Conservation (phyloP, 2,888 invertebrate species). For the Toxonevra muliebris region DNA sequence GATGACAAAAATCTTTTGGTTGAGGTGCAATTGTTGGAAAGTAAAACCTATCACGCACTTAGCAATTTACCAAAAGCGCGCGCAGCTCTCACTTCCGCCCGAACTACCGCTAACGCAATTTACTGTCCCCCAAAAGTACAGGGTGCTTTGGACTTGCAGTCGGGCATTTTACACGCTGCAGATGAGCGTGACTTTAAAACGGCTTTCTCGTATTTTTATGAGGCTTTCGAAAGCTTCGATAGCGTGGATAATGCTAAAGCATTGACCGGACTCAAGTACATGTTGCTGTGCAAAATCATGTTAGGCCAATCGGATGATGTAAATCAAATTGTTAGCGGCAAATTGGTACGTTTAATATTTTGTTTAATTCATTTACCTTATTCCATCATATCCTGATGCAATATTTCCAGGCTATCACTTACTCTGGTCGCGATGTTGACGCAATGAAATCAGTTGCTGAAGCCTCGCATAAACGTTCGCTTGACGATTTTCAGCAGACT, state of each 20-base stretch:
- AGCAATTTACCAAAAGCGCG: conserved; percentile 96
- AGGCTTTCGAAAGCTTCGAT: conserved; percentile 99
- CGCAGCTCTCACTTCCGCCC: conserved; percentile 95
- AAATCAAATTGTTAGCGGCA: conserved; percentile 92
- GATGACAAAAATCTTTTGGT: conserved; percentile 99
- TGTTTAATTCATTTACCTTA: neutral
- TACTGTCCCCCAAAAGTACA: conserved; percentile 99
- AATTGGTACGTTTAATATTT: conserved; percentile 68
- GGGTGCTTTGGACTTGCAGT: conserved; percentile 95
- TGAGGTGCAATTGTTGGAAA: conserved; percentile 97
- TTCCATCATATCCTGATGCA: neutral
- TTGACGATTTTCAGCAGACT: conserved; percentile 95
- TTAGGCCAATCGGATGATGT: conserved; percentile 96
- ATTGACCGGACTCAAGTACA: conserved; percentile 96
- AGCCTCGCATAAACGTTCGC: conserved; percentile 94
- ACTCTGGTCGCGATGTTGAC: conserved; percentile 94
- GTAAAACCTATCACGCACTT: conserved; percentile 97
- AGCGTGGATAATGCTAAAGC: conserved; percentile 93
- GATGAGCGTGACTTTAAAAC: conserved; percentile 99
- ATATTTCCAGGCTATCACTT: conserved; percentile 80
- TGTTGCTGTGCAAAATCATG: conserved; percentile 99
- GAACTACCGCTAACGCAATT: conserved; percentile 99
- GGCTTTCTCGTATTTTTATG: conserved; percentile 99
- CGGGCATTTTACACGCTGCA: conserved; percentile 98
- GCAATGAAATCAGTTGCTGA: conserved; percentile 98